Percentiles rank a stretch among this genome's conserved stretches.
phyloP scores from a whole-genome alignment of 2,888 invertebrate species.

The Diaperis boleti region DNA sequence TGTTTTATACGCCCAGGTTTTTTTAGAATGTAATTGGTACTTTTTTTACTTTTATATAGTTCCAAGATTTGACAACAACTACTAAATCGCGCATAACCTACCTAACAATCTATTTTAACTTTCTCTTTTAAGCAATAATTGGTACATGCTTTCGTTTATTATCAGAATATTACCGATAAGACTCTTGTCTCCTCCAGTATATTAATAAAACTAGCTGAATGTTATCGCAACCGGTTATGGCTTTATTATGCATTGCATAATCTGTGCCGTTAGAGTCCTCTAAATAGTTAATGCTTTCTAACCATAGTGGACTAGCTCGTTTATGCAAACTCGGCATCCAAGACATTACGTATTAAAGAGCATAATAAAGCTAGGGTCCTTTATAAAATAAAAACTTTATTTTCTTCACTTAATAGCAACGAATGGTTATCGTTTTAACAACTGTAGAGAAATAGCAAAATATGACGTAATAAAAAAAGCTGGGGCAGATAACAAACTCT shows the following conservation, averaged over 20 bases:
- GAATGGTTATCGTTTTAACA: too few species aligned
- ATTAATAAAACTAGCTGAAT: constrained; percentile 19
- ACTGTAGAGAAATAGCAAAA: too few species aligned
- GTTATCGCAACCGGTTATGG: constrained; percentile 33
- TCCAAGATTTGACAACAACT: too few species aligned
- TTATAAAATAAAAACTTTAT: background rate
- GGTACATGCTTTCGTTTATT: too few species aligned
- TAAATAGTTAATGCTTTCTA: constrained; percentile 47
- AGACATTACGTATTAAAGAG: constrained; percentile 33
- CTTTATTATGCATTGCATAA: constrained; percentile 51
- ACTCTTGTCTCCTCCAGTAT: constrained; percentile 6
- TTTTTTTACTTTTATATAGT: too few species aligned
- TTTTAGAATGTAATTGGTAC: too few species aligned
- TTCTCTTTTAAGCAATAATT: too few species aligned
- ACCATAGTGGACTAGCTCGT: constrained; percentile 34
- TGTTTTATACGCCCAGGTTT: too few species aligned
- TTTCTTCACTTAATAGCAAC: background rate
- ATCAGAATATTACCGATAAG: background rate
- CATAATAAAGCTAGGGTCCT: constrained; percentile 7
- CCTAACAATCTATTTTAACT: too few species aligned
- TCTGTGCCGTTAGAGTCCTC: constrained; percentile 45
- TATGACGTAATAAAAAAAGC: too few species aligned
- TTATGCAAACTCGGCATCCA: constrained; percentile 27
- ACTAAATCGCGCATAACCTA: too few species aligned
- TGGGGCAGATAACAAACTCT: too few species aligned